Evolutionary conservation across 2,888 invertebrate genomes (phyloP).

Genomic region (Panzeria rudis): DNA sequence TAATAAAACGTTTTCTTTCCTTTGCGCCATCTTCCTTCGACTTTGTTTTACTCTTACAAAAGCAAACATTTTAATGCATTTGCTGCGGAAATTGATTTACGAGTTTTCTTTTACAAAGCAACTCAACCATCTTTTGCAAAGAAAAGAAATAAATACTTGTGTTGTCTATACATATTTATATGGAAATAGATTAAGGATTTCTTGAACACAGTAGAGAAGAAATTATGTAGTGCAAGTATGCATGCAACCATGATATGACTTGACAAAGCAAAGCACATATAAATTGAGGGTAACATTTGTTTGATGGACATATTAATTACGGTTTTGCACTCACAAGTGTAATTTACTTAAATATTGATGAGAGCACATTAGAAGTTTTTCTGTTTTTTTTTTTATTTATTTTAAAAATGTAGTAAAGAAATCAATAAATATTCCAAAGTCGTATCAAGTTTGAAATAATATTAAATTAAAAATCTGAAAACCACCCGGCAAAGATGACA

Average conservation of each 20-base stretch:
- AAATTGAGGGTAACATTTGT: slow-evolving; percentile 75
- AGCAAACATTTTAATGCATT: slow-evolving; percentile 76
- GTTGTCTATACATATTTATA: not conserved
- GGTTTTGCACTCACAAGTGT: slow-evolving; percentile 74
- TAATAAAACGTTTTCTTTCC: not conserved
- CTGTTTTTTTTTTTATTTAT: no score
- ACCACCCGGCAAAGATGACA: no score
- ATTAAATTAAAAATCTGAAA: no score
- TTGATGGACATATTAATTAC: slow-evolving; percentile 81
- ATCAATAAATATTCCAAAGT: not conserved
- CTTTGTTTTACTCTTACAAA: slow-evolving; percentile 51
- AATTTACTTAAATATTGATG: slow-evolving; percentile 66
- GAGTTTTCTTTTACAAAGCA: slow-evolving; percentile 66
- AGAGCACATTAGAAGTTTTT: slow-evolving; percentile 3
- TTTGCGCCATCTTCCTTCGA: slow-evolving; percentile 19
- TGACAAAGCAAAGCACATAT: slow-evolving; percentile 54
- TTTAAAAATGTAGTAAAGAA: not conserved
- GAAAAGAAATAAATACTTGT: slow-evolving; percentile 30
- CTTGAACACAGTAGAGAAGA: not conserved
- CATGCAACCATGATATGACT: slow-evolving; percentile 53
- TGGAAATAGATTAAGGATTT: slow-evolving; percentile 15
- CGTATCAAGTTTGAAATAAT: no score
- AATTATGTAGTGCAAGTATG: slow-evolving; percentile 39
- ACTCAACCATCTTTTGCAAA: slow-evolving; percentile 35
- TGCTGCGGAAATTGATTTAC: slow-evolving; percentile 80